phyloP scores from a whole-genome alignment of 2,888 invertebrate genomes.

The Odontothrips loti region DNA sequence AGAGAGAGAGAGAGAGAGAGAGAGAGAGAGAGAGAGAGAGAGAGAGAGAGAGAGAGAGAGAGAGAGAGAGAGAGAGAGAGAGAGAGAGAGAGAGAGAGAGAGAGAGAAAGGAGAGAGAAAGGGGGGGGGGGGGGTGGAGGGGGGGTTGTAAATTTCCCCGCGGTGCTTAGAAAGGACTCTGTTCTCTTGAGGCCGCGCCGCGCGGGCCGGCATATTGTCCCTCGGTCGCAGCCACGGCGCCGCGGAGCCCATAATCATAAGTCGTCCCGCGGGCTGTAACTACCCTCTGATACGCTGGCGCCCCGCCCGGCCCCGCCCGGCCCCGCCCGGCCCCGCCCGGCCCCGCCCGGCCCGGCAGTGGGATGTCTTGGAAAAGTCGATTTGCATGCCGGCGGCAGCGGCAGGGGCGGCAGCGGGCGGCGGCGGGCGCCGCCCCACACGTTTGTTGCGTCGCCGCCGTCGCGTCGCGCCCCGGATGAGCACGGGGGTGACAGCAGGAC shows the following conservation, averaged over 20 bases:
- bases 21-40: too few species aligned
- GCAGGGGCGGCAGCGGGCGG: too few species aligned
- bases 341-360: not conserved
- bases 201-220: too few species aligned
- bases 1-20: too few species aligned
- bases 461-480: not conserved
- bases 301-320: not conserved
- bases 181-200: too few species aligned
- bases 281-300: not conserved
- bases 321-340: not conserved
- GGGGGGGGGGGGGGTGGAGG: not conserved
- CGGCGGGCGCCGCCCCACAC: too few species aligned
- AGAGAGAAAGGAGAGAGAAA: not conserved
- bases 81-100: not conserved
- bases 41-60: too few species aligned
- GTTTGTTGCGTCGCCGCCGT: too few species aligned
- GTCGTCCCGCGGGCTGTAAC: not conserved
- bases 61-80: too few species aligned
- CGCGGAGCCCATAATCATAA: not conserved
- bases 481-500: not conserved
- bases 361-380: not conserved
- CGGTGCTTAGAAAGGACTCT: too few species aligned
- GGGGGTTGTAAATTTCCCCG: too few species aligned
- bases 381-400: not conserved
- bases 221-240: too few species aligned